Evolutionary conservation across 37 sponge, comb jelly and placozoan genomes (phyloP), one percentile per base, ranked within the genome.

Genomic region (Chondrilla cf. caribensis): DNA sequence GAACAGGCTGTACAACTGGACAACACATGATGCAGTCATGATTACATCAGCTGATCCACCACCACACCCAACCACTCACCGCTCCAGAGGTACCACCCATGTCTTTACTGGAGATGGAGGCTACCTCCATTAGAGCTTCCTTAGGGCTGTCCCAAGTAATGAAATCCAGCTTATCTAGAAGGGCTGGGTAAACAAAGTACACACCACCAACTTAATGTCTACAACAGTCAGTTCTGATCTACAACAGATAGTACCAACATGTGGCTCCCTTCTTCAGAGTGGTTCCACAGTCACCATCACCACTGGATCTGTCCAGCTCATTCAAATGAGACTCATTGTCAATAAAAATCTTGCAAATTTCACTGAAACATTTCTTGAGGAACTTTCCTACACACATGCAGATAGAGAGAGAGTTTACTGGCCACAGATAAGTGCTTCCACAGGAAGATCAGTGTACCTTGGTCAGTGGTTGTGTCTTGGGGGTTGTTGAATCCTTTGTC

Each of bases 271-370:
- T 77, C 59, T 65, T 80, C 28, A 95, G 80, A 14, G 98, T 98
- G 54, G 80, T 85, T 1, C 98, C 98, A 84, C 96, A 95, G 78
- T 98, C 98, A 9, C 96, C 96, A 86, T 98, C 98, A 17, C 98
- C 98, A 77, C 91, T 85, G 24, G 82, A 88, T 67, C 92, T 47
- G 83, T 97, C 98, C 44, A 97, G 88, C 22, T 90, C 85, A 85
- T 97, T 89, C 22, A 97, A 85, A 54, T 81, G 47, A 32, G 77
- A 88, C 68, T 88, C 88, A n/a, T 75, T 80, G 0, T 57, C 79
- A 2, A 81, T n/a, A 3, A 97, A 55, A 17, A 72, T 67, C 7
- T 39, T 33, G 64, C 88, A 94, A 40, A 95, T 77, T 22, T 67
- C 25, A 25, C 9, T 42, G 39, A 97, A 75, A 79, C 93, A 90